Percentiles rank a stretch among this genome's conserved stretches.
These are phyloP conservation scores for Porites divaricata DNA, from an alignment of 92 coral and sea anemone species.

Conservation along the genomic window DNA sequence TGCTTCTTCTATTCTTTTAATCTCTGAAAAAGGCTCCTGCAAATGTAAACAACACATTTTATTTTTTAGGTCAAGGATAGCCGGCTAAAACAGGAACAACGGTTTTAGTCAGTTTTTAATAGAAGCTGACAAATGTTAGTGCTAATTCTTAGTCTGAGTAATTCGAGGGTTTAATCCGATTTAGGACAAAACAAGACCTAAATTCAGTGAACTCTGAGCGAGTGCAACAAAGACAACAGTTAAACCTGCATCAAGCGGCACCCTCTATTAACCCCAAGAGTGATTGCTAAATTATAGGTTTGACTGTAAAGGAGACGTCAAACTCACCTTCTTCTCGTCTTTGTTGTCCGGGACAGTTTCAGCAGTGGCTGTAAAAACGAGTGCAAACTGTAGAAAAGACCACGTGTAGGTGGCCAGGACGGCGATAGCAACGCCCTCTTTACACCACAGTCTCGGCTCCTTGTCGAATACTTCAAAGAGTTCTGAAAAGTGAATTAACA, in stretches of 20 bases:
- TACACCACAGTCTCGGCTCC: conserved; percentile 78
- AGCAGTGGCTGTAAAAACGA: conserved; percentile 94
- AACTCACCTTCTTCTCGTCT: conserved; percentile 39
- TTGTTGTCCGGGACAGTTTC: conserved; percentile 89
- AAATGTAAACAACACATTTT: not conserved
- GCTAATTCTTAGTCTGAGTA: no score
- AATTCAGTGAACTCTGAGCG: no score
- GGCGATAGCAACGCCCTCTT: conserved; percentile 78
- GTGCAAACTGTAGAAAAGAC: conserved; percentile 95
- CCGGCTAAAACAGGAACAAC: no score
- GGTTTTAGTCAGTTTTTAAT: no score
- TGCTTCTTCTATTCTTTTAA: conserved; percentile 10
- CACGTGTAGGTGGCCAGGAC: conserved; percentile 93
- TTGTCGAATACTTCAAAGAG: conserved; percentile 93
- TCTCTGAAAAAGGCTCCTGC: not conserved
- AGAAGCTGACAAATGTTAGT: no score
- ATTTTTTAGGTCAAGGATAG: no score
- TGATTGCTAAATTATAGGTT: no score
- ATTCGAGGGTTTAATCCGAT: no score
- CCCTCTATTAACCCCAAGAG: no score
- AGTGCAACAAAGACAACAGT: no score
- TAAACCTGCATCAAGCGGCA: no score
- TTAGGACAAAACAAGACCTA: no score
- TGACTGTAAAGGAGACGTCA: not conserved
- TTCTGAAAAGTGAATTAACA: conserved; percentile 51